These are phyloP conservation scores for Sminthopsis crassicaudata DNA, from an alignment of 2,113 vertebrate genomes.

Conservation along the genomic window DNA sequence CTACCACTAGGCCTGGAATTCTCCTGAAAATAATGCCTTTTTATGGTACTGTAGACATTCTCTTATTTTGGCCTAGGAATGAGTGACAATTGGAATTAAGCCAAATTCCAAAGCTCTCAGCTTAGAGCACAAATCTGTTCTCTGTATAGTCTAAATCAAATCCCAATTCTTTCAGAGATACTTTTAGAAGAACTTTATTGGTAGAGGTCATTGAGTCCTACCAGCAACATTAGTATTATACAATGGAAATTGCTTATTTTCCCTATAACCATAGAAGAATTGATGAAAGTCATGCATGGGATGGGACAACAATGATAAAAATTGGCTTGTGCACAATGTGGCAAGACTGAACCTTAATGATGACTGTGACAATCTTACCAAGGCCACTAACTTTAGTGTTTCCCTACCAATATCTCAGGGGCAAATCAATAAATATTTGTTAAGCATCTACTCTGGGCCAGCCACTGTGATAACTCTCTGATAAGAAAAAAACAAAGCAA, in stretches of 20 bases:
- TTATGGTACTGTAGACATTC: background rate
- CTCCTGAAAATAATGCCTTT: background rate
- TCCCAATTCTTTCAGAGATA: too few relatives aligned
- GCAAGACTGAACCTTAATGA: background rate
- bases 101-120: background rate
- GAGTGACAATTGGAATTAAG: background rate
- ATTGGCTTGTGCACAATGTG: background rate
- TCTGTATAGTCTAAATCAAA: too few relatives aligned
- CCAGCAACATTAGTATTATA: background rate
- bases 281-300: background rate
- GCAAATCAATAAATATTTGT: background rate
- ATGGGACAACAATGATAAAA: background rate
- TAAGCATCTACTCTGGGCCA: background rate
- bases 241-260: background rate
- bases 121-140: background rate
- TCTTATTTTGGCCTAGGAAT: background rate
- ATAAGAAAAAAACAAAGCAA: background rate
- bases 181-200: too few relatives aligned
- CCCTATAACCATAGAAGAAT: background rate
- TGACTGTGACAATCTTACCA: background rate
- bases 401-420: background rate
- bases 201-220: too few relatives aligned
- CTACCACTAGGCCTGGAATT: background rate
- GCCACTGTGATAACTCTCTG: background rate
- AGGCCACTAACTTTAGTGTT: background rate